Conservation (phyloP, 2,113 vertebrate genomes). For the Coryphaenoides rupestris region DNA sequence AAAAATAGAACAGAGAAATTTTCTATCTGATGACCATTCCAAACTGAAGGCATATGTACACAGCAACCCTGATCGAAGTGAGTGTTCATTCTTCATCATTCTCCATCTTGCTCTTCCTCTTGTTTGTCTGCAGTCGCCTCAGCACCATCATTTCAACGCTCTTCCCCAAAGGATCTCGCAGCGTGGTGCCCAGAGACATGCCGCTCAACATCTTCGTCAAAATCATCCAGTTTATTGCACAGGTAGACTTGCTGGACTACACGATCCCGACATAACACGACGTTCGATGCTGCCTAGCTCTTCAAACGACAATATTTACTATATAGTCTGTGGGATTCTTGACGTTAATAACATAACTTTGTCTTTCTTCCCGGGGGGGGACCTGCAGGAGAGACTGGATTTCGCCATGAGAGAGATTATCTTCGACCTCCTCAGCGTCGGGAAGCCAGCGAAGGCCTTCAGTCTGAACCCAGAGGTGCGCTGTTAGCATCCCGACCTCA, state of each 20-base stretch:
- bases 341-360: neutral
- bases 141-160: conserved; percentile 90
- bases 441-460: conserved; percentile 94
- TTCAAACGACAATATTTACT: no score
- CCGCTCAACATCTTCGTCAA: conserved; percentile 98
- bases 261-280: no score
- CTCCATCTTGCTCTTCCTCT: no score
- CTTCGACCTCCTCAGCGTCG: conserved; percentile 94
- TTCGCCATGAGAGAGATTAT: conserved; percentile 99
- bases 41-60: no score
- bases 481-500: neutral
- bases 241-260: no score
- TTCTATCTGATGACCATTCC: no score
- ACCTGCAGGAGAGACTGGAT: conserved; percentile 88
- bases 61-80: no score
- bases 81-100: no score
- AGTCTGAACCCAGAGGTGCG: conserved; percentile 97
- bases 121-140: conserved; percentile 82
- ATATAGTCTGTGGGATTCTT: no score
- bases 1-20: no score
- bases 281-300: no score
- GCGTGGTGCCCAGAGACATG: conserved; percentile 96
- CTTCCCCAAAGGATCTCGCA: conserved; percentile 96
- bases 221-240: conserved; percentile 98
- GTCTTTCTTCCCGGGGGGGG: neutral